Evolutionary conservation across 2,888 invertebrate species (phyloP), one percentile per base, ranked within the genome.

Genomic region (Hipparchia semele): DNA sequence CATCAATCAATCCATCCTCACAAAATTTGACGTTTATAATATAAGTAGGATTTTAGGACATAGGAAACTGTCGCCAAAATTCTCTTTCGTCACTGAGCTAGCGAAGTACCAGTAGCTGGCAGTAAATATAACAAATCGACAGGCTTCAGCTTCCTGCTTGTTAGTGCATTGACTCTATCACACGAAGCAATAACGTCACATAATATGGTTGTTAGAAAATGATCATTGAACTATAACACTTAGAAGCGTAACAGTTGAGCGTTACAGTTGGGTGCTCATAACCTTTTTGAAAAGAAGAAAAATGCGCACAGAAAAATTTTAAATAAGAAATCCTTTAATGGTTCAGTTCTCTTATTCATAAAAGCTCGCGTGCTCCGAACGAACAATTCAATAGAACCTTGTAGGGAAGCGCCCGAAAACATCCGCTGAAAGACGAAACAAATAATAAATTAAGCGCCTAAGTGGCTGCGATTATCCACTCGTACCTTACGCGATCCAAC

Each of bases 381-480:
- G 67, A 73, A 76, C 74, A 76, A 76, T 75, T 76, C 72, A 67
- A 69, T 59, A 68, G 59, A 65, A 59, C 68, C 62, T 67, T 71
- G 69, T 68, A 67, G 67, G 73, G 71, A 75, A 73, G 73, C 71
- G 70, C 70, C 68, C 71, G 73, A 75, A 79, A 78, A 79, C 78
- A 79, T 78, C 74, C 74, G 75, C 70, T 73, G 73, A 76, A 75
- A 79, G 79, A 75, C 78, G 76, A 78, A 79, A 79, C 78, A 79
- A 79, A 79, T 79, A 79, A 79, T 79, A 79, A 79, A 79, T 78
- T 79, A 76, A 73, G 73, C 78, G 75, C 71, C 78, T 78, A 79
- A 79, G 79, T 79, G 78, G 76, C 73, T 73, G 70, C 78, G 77
- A 79, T 79, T 79, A 79, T 78, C 76, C 73, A 76, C 76, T 73